These are phyloP conservation scores for Caenorhabditis inopinata DNA, from an alignment of 1,140 invertebrate species.

Conservation along the genomic window DNA sequence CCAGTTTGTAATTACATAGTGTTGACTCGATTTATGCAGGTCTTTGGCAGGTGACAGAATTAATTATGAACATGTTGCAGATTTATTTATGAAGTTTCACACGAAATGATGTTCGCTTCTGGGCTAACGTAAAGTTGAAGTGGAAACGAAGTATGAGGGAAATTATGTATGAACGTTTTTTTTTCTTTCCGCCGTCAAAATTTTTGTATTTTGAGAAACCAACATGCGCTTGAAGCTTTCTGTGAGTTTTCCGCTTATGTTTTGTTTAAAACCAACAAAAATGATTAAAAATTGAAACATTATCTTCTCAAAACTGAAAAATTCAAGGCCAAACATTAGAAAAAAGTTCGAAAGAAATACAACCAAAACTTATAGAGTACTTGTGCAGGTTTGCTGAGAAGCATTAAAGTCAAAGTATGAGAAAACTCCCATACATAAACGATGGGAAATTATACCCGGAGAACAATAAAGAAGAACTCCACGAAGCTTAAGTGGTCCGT, in stretches of 20 bases:
- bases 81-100: constrained; percentile 23
- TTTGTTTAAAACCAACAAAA: no score
- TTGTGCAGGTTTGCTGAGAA: no score
- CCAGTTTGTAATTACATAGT: neutral
- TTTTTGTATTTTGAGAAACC: neutral
- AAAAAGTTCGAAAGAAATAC: neutral
- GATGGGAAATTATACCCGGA: neutral
- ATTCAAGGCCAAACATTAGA: no score
- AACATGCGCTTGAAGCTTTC: neutral
- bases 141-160: neutral
- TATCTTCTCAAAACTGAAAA: no score
- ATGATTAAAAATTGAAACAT: no score
- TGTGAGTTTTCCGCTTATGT: no score
- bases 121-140: constrained; percentile 17
- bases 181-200: neutral
- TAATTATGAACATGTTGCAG: constrained; percentile 27
- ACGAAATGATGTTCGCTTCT: constrained; percentile 4
- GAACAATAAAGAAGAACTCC: no score
- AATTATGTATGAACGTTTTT: neutral
- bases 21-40: neutral
- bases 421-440: no score
- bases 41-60: constrained; percentile 12
- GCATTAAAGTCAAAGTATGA: no score
- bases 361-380: no score
- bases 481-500: no score